These are phyloP conservation scores for Heterodera schachtii DNA, from an alignment of 1,140 invertebrate species.

Conservation along the genomic window DNA sequence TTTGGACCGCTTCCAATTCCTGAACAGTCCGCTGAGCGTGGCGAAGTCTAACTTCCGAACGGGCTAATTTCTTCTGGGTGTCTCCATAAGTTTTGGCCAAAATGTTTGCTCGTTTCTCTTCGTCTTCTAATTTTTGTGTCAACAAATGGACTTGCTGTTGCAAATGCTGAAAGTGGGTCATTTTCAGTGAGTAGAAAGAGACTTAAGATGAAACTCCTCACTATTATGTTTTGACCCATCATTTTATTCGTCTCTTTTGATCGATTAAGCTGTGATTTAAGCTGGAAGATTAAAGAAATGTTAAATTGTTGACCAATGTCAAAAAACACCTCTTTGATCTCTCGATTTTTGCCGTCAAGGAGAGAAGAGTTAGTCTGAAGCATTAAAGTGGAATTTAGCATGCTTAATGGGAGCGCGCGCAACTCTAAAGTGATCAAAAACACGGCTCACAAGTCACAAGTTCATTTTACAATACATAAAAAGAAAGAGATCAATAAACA, in stretches of 20 bases:
- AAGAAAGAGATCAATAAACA: too few relatives aligned
- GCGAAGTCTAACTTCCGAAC: background rate
- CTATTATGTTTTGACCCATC: background rate
- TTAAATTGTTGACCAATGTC: background rate
- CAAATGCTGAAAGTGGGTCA: background rate
- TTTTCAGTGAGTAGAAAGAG: background rate
- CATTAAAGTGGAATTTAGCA: background rate
- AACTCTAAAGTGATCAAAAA: too few relatives aligned
- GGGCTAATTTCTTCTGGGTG: background rate
- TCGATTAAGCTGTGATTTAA: background rate
- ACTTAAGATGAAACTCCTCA: background rate
- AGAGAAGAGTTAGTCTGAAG: constrained; percentile 1
- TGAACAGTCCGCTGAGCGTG: background rate
- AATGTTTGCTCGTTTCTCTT: background rate
- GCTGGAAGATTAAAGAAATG: background rate
- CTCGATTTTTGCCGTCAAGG: background rate
- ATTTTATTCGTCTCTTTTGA: background rate
- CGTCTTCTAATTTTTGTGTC: background rate
- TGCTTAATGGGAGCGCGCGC: too few relatives aligned
- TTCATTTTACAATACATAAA: too few relatives aligned
- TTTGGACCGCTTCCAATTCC: background rate
- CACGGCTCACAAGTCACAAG: too few relatives aligned
- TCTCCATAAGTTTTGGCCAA: background rate
- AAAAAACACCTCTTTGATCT: background rate
- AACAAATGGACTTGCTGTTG: background rate